A percentile compares a stretch with the other conserved stretches of the same genome.
Conservation (phyloP, 1,140 invertebrate genomes). For the Pseudachorutes palmiensis region DNA sequence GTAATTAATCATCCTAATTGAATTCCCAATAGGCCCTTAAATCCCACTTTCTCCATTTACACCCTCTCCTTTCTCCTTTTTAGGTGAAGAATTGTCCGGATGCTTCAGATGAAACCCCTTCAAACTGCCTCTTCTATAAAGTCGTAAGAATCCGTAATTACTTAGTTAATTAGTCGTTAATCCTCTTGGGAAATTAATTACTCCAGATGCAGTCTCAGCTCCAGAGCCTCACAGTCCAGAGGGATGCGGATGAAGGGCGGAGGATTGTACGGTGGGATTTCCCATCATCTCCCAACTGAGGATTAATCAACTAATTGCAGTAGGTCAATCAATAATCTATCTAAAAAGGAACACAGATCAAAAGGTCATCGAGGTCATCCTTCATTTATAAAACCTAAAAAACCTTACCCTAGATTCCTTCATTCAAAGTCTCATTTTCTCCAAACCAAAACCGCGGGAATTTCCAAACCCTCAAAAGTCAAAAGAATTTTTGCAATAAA, state of each 20-base stretch:
- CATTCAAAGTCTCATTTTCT: background rate
- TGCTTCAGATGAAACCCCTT: slow-evolving; percentile 3
- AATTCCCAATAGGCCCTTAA: background rate
- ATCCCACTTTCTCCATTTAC: too few species aligned
- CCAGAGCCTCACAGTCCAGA: background rate
- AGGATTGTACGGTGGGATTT: background rate
- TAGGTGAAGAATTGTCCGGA: slow-evolving; percentile 7
- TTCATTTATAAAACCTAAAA: background rate
- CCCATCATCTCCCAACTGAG: background rate
- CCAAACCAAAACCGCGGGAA: background rate
- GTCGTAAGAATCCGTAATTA: background rate
- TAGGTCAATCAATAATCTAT: background rate
- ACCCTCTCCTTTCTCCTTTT: too few species aligned
- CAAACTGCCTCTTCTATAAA: background rate
- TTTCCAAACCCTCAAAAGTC: background rate
- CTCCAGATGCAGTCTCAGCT: slow-evolving; percentile 1
- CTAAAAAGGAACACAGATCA: background rate
- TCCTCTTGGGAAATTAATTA: background rate
- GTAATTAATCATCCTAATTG: background rate
- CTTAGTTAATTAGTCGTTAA: background rate
- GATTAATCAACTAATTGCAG: background rate
- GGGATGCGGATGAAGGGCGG: background rate
- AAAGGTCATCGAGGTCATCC: too few species aligned
- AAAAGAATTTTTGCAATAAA: background rate
- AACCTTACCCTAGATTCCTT: background rate